phyloP scores from a whole-genome alignment of 2,113 vertebrate species.

The Stegastes partitus region DNA sequence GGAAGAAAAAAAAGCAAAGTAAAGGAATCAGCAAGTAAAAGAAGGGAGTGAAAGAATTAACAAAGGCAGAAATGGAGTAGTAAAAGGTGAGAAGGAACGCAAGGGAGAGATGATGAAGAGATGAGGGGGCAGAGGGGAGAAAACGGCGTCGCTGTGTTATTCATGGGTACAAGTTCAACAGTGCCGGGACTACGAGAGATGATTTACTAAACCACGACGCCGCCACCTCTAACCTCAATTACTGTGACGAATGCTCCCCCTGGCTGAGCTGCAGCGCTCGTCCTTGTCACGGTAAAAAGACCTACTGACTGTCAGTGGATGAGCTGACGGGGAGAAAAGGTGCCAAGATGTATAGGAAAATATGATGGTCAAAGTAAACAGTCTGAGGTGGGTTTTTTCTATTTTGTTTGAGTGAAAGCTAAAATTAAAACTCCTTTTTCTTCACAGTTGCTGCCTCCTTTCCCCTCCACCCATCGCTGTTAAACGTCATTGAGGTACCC shows the following conservation, averaged over 20 bases:
- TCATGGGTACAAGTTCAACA: constrained; percentile 61
- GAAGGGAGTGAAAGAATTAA: not conserved
- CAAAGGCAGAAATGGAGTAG: not conserved
- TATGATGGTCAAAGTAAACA: not conserved
- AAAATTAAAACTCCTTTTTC: not conserved
- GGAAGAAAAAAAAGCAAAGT: not conserved
- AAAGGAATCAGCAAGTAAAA: not conserved
- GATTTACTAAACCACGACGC: constrained; percentile 62
- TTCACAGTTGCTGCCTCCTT: not conserved
- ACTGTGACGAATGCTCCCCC: constrained; percentile 66
- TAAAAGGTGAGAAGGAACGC: not conserved
- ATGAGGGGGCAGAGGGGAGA: constrained; percentile 44
- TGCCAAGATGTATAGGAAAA: constrained; percentile 2
- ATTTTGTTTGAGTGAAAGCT: constrained; percentile 1
- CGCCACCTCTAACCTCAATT: constrained; percentile 73
- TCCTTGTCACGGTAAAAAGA: constrained; percentile 59
- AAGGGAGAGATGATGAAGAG: constrained; percentile 25
- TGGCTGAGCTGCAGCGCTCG: constrained; percentile 46
- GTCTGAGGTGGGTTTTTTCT: not conserved
- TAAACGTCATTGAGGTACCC: constrained; percentile 19
- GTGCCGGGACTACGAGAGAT: constrained; percentile 45
- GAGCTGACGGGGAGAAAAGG: constrained; percentile 17
- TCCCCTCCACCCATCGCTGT: constrained; percentile 7
- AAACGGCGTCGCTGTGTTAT: constrained; percentile 38
- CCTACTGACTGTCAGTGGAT: constrained; percentile 21